These are phyloP conservation scores for Lacerta viridis DNA, from an alignment of 2,797 vertebrate species.

Conservation along the genomic window DNA sequence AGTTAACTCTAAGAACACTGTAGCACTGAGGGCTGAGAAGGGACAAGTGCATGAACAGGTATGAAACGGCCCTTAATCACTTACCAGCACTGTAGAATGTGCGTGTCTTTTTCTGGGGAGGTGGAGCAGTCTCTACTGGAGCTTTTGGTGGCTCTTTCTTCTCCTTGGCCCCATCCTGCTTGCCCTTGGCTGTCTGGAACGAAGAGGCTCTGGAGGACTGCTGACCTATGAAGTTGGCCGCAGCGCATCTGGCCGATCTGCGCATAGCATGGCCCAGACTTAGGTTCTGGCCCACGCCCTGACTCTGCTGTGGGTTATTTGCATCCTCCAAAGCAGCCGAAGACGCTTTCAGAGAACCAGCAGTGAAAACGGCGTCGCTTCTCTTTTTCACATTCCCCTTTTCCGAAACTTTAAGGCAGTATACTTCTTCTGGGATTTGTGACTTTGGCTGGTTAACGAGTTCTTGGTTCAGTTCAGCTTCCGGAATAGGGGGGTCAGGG, in stretches of 20 bases:
- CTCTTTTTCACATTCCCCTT: constrained; percentile 37
- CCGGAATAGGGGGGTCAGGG: not conserved
- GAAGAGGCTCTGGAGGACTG: constrained; percentile 8
- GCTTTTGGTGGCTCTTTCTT: constrained; percentile 49
- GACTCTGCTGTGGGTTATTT: not conserved
- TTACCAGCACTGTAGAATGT: constrained; percentile 92
- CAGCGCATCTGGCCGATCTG: not conserved
- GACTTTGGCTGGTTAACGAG: not conserved
- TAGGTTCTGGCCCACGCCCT: not conserved
- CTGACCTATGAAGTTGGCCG: not conserved
- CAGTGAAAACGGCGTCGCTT: fast-evolving
- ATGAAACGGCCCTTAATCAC: not conserved
- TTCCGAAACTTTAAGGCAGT: constrained; percentile 13
- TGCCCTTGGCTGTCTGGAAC: constrained; percentile 27
- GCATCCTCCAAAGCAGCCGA: constrained; percentile 1
- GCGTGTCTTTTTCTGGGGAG: constrained; percentile 89
- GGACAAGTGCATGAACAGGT: not conserved
- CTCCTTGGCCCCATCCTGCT: constrained; percentile 17
- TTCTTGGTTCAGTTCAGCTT: constrained; percentile 4
- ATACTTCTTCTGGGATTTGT: not conserved
- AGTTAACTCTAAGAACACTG: not conserved
- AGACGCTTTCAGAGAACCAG: fast-evolving
- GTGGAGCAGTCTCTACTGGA: constrained; percentile 69
- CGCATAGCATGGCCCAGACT: not conserved
- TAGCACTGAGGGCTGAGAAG: not conserved